Evolutionary conservation across 37 sponge, comb jelly and placozoan species (phyloP).

Genomic region (Amphimedon queenslandica): DNA sequence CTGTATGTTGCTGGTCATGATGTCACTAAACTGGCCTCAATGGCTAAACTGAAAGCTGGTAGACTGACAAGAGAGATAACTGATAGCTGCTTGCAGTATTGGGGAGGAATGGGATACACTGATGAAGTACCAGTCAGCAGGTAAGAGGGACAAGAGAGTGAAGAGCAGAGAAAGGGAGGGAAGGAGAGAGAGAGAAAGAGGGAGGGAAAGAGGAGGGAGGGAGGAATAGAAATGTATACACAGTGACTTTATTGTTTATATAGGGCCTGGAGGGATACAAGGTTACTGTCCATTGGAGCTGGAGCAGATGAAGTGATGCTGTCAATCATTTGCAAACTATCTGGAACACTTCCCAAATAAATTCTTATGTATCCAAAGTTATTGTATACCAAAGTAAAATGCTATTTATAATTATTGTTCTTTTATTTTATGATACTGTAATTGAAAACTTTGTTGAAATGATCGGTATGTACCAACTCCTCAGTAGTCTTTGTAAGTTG

Average conservation of each 20-base stretch:
- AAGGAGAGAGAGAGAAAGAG: too few relatives aligned
- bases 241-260: neutral
- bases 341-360: constrained; percentile 62
- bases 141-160: too few relatives aligned
- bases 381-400: neutral
- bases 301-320: constrained; percentile 98
- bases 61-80: constrained; percentile 69
- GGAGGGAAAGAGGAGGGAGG: too few relatives aligned
- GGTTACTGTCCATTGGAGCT: constrained; percentile 90
- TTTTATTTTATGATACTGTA: neutral
- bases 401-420: neutral
- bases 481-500: too few relatives aligned
- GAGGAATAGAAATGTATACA: neutral
- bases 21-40: constrained; percentile 90
- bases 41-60: constrained; percentile 94
- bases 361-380: neutral
- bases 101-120: constrained; percentile 99
- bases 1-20: constrained; percentile 72
- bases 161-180: too few relatives aligned
- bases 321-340: constrained; percentile 79
- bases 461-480: neutral
- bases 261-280: constrained; percentile 53
- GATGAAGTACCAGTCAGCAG: constrained; percentile 75
- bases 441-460: neutral
- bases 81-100: constrained; percentile 89